Evolutionary conservation across 2,113 vertebrate species (phyloP), one percentile per base, ranked within the genome.

Genomic region (Candoia aspera): DNA sequence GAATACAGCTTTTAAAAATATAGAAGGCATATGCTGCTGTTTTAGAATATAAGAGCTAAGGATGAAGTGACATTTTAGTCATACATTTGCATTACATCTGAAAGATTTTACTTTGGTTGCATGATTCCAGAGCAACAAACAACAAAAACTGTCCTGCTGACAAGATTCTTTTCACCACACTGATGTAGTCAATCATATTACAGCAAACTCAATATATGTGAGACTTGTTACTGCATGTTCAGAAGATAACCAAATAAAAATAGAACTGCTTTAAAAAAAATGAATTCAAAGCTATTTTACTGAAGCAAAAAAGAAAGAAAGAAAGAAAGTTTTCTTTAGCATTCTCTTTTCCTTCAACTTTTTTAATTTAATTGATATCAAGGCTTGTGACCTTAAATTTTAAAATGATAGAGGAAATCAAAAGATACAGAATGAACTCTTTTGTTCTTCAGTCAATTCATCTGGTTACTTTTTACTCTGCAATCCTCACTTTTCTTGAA

Each of bases 41-140:
- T 89, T 62, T 33, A 90, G 33, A 93, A 26, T n/a, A 83, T 59
- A 93, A 58, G 93, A 97, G 68, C 57, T 94, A 85, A 88, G 93
- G 87, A 94, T 60, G 93, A 97, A 97, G 93, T 92, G 89, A 92
- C 84, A 87, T 86, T 42, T 91, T 42, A 6, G 3, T 79, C 37
- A 92, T 59, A 90, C 4, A 55, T 64, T 60, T 85, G 26, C 42
- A 37, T 64, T 86, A 37, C 3, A 84, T 55, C 37, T 91, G 29
- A 19, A 53, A 54, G 49, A 62, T 42, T 58, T 33, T 57, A 54
- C 1, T 79, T 87, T 42, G 13, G 64, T 55, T 87, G 17, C 26
- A 42, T 13, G 64, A 19, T 62, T 62, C 85, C 19, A 86, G 12
- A 62, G 37, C 19, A 86, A 91, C 55, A 58, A 12, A 54, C 42